Conservation (phyloP, 2,888 invertebrate genomes). For the Oligia fasciuncula region DNA sequence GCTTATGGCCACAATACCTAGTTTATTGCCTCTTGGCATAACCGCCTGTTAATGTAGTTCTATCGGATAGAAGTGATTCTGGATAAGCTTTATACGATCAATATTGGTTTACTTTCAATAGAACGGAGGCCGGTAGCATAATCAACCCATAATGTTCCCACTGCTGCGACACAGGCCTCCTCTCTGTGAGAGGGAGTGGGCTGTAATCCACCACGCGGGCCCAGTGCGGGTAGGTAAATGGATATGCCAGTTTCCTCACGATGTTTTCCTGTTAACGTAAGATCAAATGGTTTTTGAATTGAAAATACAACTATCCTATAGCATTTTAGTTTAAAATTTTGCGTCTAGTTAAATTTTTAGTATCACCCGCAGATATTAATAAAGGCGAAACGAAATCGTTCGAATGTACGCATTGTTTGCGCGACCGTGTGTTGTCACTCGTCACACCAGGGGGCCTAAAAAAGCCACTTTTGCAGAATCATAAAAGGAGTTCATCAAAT, state of each 20-base stretch:
- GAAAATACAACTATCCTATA: too few relatives aligned
- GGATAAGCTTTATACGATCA: conserved; percentile 12
- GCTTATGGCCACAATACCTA: conserved; percentile 47
- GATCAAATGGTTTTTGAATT: too few relatives aligned
- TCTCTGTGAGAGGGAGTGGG: too few relatives aligned
- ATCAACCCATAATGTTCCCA: background rate
- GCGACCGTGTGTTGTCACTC: background rate
- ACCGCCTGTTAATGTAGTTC: conserved; percentile 31
- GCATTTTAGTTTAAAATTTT: background rate
- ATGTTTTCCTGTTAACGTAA: too few relatives aligned
- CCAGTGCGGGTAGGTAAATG: too few relatives aligned
- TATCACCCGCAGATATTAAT: background rate
- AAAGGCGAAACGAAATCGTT: background rate
- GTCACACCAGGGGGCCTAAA: too few relatives aligned
- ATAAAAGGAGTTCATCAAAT: too few relatives aligned
- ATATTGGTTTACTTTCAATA: background rate
- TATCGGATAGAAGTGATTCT: conserved; percentile 27
- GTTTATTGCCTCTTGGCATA: conserved; percentile 42
- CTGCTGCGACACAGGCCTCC: too few relatives aligned
- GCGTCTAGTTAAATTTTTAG: background rate
- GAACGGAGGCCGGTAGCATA: background rate
- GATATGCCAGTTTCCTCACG: too few relatives aligned
- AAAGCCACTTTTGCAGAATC: too few relatives aligned
- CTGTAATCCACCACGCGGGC: too few relatives aligned
- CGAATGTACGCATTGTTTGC: background rate